Percentiles rank a stretch among this genome's conserved stretches.
phyloP scores from a whole-genome alignment of 2,113 vertebrate genomes.

The Struthidea cinerea region DNA sequence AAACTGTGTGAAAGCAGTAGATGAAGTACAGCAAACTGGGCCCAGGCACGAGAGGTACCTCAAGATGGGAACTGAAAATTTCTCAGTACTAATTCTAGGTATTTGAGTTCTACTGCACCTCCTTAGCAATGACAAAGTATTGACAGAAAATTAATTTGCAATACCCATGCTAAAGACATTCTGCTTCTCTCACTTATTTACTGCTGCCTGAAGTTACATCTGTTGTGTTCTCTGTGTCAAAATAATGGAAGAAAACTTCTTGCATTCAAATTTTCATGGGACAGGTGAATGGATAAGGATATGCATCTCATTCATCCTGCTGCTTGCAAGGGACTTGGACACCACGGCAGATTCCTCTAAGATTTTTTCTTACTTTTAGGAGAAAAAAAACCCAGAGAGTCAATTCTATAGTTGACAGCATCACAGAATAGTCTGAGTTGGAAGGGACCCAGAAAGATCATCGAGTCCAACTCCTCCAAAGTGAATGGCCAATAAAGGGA shows the following conservation, averaged over 20 bases:
- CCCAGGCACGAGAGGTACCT: not conserved
- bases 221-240: not conserved
- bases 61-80: not conserved
- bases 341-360: not conserved
- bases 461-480: accelerated
- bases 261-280: not conserved
- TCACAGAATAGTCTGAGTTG: not conserved
- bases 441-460: not conserved
- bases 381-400: accelerated
- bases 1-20: not conserved
- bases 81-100: not conserved
- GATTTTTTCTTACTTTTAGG: not conserved
- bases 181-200: not conserved
- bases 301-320: not conserved
- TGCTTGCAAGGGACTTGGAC: not conserved
- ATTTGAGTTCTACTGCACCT: not conserved
- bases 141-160: not conserved
- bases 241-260: not conserved
- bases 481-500: not conserved
- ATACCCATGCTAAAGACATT: accelerated
- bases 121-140: not conserved
- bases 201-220: not conserved
- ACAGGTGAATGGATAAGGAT: not conserved
- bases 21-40: not conserved
- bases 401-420: not conserved